Evolutionary conservation across 1,140 invertebrate genomes (phyloP).

Genomic region (Tetramorium simillimum): DNA sequence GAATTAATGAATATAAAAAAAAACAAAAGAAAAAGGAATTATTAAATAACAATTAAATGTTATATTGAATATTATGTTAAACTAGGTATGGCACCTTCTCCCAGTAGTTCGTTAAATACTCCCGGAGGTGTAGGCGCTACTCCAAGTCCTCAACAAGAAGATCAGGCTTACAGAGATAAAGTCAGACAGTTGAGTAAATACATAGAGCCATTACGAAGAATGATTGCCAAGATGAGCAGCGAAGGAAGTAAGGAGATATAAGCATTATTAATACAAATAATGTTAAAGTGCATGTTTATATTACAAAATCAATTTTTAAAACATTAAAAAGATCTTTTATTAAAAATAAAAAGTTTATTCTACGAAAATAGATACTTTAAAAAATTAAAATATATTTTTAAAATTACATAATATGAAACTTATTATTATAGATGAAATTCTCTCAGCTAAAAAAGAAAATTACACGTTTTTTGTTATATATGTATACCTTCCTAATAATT

Average conservation of each 20-base stretch:
- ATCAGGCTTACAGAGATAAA: constrained; percentile 96
- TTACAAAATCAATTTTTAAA: background rate
- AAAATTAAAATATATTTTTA: background rate
- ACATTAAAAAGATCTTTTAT: background rate
- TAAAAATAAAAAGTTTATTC: background rate
- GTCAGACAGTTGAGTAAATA: constrained; percentile 96
- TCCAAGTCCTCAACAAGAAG: constrained; percentile 92
- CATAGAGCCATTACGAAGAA: constrained; percentile 95
- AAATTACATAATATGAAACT: background rate
- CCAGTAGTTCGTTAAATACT: constrained; percentile 92
- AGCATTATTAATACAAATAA: background rate
- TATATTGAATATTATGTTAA: background rate
- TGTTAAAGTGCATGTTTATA: background rate
- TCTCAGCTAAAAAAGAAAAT: background rate
- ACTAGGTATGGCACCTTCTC: constrained; percentile 91
- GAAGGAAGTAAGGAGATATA: constrained; percentile 88
- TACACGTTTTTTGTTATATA: background rate
- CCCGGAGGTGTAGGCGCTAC: constrained; percentile 89
- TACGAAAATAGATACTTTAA: background rate
- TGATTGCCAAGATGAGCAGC: constrained; percentile 94
- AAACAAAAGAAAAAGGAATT: background rate
- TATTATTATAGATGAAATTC: background rate
- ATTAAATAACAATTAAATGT: constrained; percentile 9
- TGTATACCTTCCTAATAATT: background rate
- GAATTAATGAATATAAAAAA: constrained; percentile 27